These are phyloP conservation scores for Cryptocephalus primarius DNA, from an alignment of 2,888 invertebrate species.

Conservation along the genomic window DNA sequence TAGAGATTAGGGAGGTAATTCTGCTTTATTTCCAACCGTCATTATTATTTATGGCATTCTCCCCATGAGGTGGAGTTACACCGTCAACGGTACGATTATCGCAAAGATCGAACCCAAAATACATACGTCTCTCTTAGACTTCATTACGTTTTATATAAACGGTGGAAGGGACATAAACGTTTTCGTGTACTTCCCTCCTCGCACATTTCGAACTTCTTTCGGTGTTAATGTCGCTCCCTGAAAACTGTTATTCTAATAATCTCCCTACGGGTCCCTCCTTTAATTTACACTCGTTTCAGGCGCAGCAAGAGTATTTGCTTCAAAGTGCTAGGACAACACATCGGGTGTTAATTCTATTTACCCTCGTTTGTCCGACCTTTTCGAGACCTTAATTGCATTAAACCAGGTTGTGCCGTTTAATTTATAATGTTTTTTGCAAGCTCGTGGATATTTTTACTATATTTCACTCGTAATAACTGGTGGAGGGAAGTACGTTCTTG, in stretches of 20 bases:
- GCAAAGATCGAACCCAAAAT: no score
- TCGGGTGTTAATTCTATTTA: slow-evolving; percentile 39
- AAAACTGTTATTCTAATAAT: no score
- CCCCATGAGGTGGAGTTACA: no score
- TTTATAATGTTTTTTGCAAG: slow-evolving; percentile 13
- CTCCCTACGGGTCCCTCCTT: no score
- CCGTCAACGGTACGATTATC: no score
- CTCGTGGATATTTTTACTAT: neutral
- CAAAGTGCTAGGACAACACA: slow-evolving; percentile 32
- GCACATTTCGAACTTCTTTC: no score
- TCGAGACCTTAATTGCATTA: slow-evolving; percentile 30
- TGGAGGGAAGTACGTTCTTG: neutral
- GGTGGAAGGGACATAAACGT: no score
- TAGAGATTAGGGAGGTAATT: slow-evolving; percentile 28
- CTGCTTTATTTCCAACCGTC: slow-evolving; percentile 19
- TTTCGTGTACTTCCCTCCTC: no score
- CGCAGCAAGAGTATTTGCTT: slow-evolving; percentile 7
- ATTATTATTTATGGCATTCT: slow-evolving; percentile 20
- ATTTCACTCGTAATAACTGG: neutral
- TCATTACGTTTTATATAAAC: no score
- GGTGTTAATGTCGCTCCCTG: no score
- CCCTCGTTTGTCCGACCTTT: slow-evolving; percentile 31
- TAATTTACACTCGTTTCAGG: no score
- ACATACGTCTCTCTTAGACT: no score
- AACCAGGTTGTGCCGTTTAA: slow-evolving; percentile 19